Conservation (phyloP, 1,140 invertebrate species). For the Archivesica marissinica region DNA sequence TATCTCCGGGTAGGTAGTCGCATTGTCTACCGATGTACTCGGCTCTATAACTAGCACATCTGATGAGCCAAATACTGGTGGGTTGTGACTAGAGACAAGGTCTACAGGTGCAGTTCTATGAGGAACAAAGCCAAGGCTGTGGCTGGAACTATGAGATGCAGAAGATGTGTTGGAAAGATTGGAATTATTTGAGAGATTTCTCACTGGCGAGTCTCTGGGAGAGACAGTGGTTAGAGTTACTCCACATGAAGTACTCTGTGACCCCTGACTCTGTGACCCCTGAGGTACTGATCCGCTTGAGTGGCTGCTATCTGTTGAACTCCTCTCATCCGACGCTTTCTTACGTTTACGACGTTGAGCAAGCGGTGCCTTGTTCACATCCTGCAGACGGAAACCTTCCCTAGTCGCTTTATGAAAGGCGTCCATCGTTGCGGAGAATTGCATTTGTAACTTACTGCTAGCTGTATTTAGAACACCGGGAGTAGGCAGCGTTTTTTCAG, state of each 20-base stretch:
- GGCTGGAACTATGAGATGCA: constrained; percentile 73
- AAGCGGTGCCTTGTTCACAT: constrained; percentile 88
- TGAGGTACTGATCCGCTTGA: constrained; percentile 70
- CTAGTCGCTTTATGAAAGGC: constrained; percentile 89
- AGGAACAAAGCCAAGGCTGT: constrained; percentile 79
- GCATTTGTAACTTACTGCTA: constrained; percentile 71
- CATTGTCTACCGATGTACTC: constrained; percentile 38
- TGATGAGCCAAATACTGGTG: background rate
- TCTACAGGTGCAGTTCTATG: constrained; percentile 57
- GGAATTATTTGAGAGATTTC: constrained; percentile 67
- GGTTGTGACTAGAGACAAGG: constrained; percentile 58
- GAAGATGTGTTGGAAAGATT: constrained; percentile 71
- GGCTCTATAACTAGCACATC: constrained; percentile 18
- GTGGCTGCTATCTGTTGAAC: constrained; percentile 79
- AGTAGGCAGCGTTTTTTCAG: constrained; percentile 86
- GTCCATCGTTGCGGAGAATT: constrained; percentile 87
- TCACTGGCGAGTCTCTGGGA: constrained; percentile 17
- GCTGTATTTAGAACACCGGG: constrained; percentile 85
- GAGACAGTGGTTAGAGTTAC: background rate
- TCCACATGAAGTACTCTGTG: constrained; percentile 52
- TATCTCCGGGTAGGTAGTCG: constrained; percentile 43
- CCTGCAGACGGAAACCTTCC: constrained; percentile 90
- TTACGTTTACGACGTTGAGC: constrained; percentile 89
- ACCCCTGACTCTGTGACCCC: constrained; percentile 58
- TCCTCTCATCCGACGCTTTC: constrained; percentile 84